A percentile compares a stretch with the other conserved stretches of the same genome.
These are phyloP conservation scores for Gadus chalcogrammus DNA, from an alignment of 2,113 vertebrate genomes.

Conservation along the genomic window DNA sequence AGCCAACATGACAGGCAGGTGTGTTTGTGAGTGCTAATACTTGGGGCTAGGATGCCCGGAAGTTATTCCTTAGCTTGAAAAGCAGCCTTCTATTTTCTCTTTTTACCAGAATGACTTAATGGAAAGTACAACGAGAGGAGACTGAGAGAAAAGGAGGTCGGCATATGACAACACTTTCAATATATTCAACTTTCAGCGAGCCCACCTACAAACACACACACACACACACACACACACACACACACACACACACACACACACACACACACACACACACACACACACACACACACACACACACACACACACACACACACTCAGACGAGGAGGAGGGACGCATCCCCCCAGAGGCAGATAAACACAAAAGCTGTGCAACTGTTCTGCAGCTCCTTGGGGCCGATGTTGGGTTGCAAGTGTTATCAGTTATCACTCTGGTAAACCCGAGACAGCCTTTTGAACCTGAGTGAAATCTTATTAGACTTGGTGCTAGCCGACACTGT, in stretches of 20 bases:
- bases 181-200: too few species aligned
- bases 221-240: neutral
- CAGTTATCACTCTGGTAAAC: conserved; percentile 23
- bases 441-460: conserved; percentile 31
- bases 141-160: too few species aligned
- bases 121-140: too few species aligned
- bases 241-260: conserved; percentile 4
- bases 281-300: neutral
- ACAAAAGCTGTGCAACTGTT: conserved; percentile 31
- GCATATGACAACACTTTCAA: too few species aligned
- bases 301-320: conserved; percentile 6
- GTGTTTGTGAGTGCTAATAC: too few species aligned
- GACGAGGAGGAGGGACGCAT: neutral
- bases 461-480: conserved; percentile 49
- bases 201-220: too few species aligned
- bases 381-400: conserved; percentile 42
- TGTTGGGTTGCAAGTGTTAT: conserved; percentile 21
- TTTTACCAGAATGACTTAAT: too few species aligned
- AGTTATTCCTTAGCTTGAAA: too few species aligned
- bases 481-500: conserved; percentile 37
- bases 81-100: too few species aligned
- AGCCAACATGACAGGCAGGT: too few species aligned
- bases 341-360: conserved; percentile 2
- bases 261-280: neutral
- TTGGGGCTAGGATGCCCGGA: too few species aligned